Evolutionary conservation across 2,888 invertebrate species (phyloP).

Genomic region (Chalcis sispes): DNA sequence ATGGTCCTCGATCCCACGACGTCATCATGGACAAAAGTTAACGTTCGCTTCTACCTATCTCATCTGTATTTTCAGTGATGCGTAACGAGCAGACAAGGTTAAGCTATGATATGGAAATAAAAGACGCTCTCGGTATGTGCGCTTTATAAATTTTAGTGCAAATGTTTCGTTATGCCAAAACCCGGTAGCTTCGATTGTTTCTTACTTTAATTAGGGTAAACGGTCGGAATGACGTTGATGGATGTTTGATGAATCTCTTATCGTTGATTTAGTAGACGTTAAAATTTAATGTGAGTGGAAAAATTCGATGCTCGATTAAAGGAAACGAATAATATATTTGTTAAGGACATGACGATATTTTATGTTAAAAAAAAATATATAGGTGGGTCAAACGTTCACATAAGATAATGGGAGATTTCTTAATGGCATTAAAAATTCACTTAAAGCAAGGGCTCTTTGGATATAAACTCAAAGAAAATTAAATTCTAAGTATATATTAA

Average conservation of each 20-base stretch:
- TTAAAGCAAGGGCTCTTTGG: background rate
- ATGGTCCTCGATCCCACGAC: slow-evolving; percentile 31
- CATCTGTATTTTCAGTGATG: slow-evolving; percentile 16
- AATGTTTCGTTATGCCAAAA: background rate
- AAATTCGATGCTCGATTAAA: background rate
- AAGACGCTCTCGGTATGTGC: background rate
- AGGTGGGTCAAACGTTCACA: background rate
- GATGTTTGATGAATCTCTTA: slow-evolving; percentile 2
- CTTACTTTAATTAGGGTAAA: background rate
- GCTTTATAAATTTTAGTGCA: slow-evolving; percentile 7
- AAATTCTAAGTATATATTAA: too few species aligned
- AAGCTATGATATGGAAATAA: background rate
- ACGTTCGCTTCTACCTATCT: background rate
- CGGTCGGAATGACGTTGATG: background rate
- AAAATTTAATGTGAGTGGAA: background rate
- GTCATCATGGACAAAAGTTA: slow-evolving; percentile 50
- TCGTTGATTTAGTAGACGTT: background rate
- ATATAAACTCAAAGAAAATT: too few species aligned
- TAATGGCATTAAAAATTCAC: background rate
- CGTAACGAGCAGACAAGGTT: background rate
- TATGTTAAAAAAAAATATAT: background rate
- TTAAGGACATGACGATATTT: background rate
- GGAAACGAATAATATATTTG: too few species aligned
- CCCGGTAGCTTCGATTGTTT: background rate
- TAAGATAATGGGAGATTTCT: background rate